phyloP scores from a whole-genome alignment of 1,140 invertebrate genomes.

The Pachypeltis micranthus region DNA sequence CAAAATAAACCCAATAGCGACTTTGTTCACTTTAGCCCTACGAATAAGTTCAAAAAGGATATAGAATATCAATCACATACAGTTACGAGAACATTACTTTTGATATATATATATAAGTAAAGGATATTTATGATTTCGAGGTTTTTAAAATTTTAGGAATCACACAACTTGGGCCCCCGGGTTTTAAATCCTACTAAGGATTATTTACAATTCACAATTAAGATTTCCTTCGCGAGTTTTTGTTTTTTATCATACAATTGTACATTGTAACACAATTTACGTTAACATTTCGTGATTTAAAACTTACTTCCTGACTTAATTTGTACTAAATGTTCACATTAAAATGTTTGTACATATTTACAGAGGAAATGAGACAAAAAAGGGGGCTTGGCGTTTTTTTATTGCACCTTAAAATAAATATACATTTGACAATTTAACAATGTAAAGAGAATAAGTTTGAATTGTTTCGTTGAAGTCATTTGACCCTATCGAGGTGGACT shows the following conservation, averaged over 20 bases:
- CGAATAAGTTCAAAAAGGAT: neutral
- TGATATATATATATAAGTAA: neutral
- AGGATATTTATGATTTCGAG: neutral
- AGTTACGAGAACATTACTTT: neutral
- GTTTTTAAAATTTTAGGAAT: neutral
- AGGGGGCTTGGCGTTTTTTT: neutral
- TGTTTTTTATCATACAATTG: neutral
- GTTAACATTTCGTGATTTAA: too few species aligned
- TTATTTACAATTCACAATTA: neutral
- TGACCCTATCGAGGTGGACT: too few species aligned
- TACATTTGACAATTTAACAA: too few species aligned
- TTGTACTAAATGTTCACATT: neutral
- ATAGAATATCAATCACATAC: constrained; percentile 2
- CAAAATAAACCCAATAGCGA: neutral
- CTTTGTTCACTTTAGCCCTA: neutral
- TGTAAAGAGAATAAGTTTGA: too few species aligned
- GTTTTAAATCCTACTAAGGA: too few species aligned
- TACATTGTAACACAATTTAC: too few species aligned
- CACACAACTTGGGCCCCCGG: constrained; percentile 4
- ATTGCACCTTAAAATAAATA: too few species aligned
- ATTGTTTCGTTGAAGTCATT: too few species aligned
- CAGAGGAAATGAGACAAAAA: neutral
- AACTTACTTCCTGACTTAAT: too few species aligned
- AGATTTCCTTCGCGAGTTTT: neutral
- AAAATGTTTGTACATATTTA: neutral